Evolutionary conservation across 2,888 invertebrate genomes (phyloP), one percentile per base, ranked within the genome.

Genomic region (Parnassius smintheus): DNA sequence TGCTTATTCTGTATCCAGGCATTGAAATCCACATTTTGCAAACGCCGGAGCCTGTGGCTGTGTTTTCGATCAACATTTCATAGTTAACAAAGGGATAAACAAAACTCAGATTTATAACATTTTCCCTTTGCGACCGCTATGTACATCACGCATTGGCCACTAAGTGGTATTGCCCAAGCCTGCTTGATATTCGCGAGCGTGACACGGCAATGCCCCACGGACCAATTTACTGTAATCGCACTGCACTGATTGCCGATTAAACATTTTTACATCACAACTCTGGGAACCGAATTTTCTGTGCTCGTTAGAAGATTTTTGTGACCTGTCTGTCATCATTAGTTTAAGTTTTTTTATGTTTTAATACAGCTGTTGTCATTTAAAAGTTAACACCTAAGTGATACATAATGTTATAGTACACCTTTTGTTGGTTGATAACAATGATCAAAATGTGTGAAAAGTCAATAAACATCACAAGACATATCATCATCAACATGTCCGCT

Each of bases 221-320:
- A 77, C 84, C 90, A 88, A 90, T 91, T 90, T 87, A 74, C 83
- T 70, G 78, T 88, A 91, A 91, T 91, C 85, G 77, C 76, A 82
- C 81, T 78, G 77, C 74, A 75, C 72, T 81, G 75, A 88, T 89
- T 86, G 87, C 79, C 78, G 82, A 88, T 88, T 88, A 86, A 80
- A 76, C 80, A 81, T 83, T 88, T 18, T 88, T 89, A 86, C 87
- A 88, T 88, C 82, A 83, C 86, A 84, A 88, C 85, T 85, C 86
- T 90, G 90, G 88, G 90, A 90, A 90, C 81, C 13, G 13, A 69
- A 73, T 59, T 73, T 71, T 68, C 72, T 68, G 64, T 62, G 65
- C 63, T 64, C 59, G 9, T 61, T 11, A 42, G 18, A 41, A 41
- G 18, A 35, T 35, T 53, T 46, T 54, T 44, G 54, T 54, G 18